Evolutionary conservation across 1,140 invertebrate species (phyloP).

Genomic region (Charaxes varanes): DNA sequence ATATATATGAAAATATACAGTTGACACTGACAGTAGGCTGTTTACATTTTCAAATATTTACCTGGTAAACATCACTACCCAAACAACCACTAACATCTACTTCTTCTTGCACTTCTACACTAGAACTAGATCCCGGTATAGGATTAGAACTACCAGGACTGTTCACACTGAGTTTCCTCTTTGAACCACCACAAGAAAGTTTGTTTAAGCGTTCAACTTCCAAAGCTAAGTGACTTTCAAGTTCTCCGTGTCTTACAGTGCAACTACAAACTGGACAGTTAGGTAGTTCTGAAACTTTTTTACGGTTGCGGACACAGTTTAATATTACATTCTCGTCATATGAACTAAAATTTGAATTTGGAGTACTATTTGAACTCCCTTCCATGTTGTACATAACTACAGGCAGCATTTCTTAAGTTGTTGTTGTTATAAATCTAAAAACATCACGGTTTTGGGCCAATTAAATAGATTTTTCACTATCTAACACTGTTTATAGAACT

Average conservation of each 20-base stretch:
- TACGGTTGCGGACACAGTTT: conserved; percentile 61
- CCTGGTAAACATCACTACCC: conserved; percentile 67
- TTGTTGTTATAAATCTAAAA: conserved; percentile 51
- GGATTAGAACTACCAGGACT: conserved; percentile 33
- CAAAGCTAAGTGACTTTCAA: conserved; percentile 55
- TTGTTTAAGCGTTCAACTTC: conserved; percentile 65
- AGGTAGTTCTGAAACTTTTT: conserved; percentile 57
- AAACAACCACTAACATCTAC: conserved; percentile 56
- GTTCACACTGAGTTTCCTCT: conserved; percentile 49
- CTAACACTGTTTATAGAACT: conserved; percentile 35
- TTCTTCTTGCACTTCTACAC: conserved; percentile 34
- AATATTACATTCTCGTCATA: conserved; percentile 60
- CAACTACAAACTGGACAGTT: conserved; percentile 70
- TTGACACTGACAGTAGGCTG: too few relatives aligned
- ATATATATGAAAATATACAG: too few relatives aligned
- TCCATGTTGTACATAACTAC: conserved; percentile 62
- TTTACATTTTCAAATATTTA: conserved; percentile 17
- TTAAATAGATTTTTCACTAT: conserved; percentile 28
- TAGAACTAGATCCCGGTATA: conserved; percentile 49
- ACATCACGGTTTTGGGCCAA: conserved; percentile 42
- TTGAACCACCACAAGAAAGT: conserved; percentile 39
- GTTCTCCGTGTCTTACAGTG: conserved; percentile 59
- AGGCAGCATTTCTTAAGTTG: conserved; percentile 57
- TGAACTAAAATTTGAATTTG: conserved; percentile 31
- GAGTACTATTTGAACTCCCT: conserved; percentile 41